Base-by-base conservation (phyloP, 1,140 invertebrate genomes). In the Cotesia chilonis region DNA sequence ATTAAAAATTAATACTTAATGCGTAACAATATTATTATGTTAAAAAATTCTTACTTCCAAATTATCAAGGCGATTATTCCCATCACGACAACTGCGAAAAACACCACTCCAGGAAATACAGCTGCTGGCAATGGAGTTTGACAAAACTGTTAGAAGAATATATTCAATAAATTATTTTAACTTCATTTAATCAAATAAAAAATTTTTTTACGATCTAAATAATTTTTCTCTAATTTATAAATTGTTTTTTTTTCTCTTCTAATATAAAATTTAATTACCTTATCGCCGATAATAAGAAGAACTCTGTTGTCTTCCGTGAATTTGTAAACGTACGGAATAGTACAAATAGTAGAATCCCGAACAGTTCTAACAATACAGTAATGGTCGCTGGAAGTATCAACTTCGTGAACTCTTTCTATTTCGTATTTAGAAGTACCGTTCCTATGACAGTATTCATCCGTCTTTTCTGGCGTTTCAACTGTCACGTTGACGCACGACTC, bases 401-500 rank as follows among this genome's bases (percentile, higher is more conserved):
- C 68, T 1, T 52, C 52, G 6, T 76, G 52, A 12, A 78, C 74
- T 57, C 2, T 72, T 64, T 70, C 63, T 7, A 65, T 80, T 28
- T 64, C 60, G 28, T 80, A 81, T 47, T 67, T 20, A 14, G 38
- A 75, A 3, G 54, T 63, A 35, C 66, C 59, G 47, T 78, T 75
- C 3, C 72, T 73, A 51, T 72, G 72, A 70, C 81, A 82, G 61
- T 74, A 72, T 61, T 78, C 52, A 35, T 71, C 52, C 4, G 68
- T 73, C 4, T 70, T 63, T 28, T 74, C 28, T 4, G 79, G 66
- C 51, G 73, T 47, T 37, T 79, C 78, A n/a, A 81, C 52, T 0
- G 79, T 81, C 3, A 77, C 79, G 51, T 80, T 81, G 0, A 80
- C 81, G 41, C 81, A 82, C 10, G 68, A 38, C 41, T 77, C 73